Percentiles rank a stretch among this genome's conserved stretches.
phyloP scores from a whole-genome alignment of 2,797 vertebrate species.

The Neosilurus hyrtlii region DNA sequence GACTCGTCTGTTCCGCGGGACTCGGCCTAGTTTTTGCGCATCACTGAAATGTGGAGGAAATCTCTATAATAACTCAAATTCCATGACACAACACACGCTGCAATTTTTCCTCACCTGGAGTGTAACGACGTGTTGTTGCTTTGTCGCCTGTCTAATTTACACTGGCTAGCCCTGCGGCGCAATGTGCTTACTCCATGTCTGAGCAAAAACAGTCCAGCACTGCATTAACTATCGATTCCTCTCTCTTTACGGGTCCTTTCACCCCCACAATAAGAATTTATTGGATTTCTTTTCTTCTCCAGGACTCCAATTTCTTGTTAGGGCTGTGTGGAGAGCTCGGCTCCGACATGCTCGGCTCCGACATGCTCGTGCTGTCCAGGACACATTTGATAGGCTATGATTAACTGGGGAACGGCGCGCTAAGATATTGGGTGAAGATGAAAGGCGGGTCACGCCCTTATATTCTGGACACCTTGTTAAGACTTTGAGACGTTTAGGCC shows the following conservation, averaged over 20 bases:
- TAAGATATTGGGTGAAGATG: constrained; percentile 21
- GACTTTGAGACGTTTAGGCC: not conserved
- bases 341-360: not conserved
- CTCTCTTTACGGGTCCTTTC: constrained; percentile 42
- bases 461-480: constrained; percentile 18
- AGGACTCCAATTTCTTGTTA: constrained; percentile 37
- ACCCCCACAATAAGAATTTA: constrained; percentile 43
- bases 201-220: constrained; percentile 2
- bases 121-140: constrained; percentile 4
- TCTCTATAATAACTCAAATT: constrained; percentile 40
- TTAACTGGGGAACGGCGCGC: constrained; percentile 31
- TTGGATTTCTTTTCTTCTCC: constrained; percentile 36
- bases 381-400: constrained; percentile 45
- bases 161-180: constrained; percentile 20
- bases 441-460: not conserved
- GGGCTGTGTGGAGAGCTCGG: not conserved
- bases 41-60: not conserved
- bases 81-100: constrained; percentile 34
- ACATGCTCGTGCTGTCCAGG: not conserved
- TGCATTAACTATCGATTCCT: constrained; percentile 45
- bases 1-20: not conserved
- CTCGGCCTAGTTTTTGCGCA: not conserved
- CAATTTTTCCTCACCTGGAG: constrained; percentile 41
- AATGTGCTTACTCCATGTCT: constrained; percentile 7
- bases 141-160: constrained; percentile 42